phyloP scores from a whole-genome alignment of 2,888 invertebrate species.

The Agonopterix heracliana region DNA sequence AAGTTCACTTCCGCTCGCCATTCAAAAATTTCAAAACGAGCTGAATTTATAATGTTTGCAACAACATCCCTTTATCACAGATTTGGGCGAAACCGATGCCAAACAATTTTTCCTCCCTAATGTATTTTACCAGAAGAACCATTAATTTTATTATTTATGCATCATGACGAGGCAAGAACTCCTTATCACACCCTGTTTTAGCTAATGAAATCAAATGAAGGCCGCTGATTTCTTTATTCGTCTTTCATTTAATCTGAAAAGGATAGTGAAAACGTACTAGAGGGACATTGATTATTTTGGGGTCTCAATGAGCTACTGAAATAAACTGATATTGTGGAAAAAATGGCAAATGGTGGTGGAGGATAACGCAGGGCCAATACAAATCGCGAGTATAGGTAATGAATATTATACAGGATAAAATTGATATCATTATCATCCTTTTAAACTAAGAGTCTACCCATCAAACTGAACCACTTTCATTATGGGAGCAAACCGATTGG shows the following conservation, averaged over 20 bases:
- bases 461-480: too few species aligned
- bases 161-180: constrained; percentile 47
- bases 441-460: too few species aligned
- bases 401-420: too few species aligned
- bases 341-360: too few species aligned
- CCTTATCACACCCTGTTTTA: constrained; percentile 36
- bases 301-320: too few species aligned
- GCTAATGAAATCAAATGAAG: constrained; percentile 50
- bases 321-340: too few species aligned
- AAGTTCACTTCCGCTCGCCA: constrained; percentile 2
- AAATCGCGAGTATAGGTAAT: too few species aligned
- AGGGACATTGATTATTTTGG: too few species aligned
- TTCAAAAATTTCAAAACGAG: constrained; percentile 1
- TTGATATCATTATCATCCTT: too few species aligned
- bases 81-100: constrained; percentile 4
- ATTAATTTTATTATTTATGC: constrained; percentile 57
- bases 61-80: constrained; percentile 19
- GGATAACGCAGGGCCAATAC: too few species aligned
- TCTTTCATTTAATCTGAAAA: constrained; percentile 9
- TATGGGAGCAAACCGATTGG: too few species aligned
- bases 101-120: constrained; percentile 28
- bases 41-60: constrained; percentile 4
- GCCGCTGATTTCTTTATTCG: constrained; percentile 30
- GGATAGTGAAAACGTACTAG: constrained; percentile 1
- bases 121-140: constrained; percentile 46